Evolutionary conservation across 2,113 vertebrate species (phyloP), one percentile per base, ranked within the genome.

Genomic region (Lophochroa leadbeateri): DNA sequence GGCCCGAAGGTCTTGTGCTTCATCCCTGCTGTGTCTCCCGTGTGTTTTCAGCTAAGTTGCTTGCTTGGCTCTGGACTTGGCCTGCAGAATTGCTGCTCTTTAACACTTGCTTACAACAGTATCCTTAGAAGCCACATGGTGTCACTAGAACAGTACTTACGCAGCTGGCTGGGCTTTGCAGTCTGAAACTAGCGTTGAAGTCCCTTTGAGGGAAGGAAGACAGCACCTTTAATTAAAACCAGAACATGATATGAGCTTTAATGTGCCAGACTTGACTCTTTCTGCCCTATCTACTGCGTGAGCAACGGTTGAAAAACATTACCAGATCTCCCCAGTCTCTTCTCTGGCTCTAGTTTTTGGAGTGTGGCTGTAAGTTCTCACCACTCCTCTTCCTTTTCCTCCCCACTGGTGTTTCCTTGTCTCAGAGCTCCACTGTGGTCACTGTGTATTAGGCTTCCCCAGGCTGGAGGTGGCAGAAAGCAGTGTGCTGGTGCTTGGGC

Each of bases 41-140:
- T 2, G 1, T 20, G 29, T 83, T 81, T 67, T 60, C 65, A n/a
- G 71, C 10, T 0, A 29, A 63, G 21, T 49, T 91, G 23, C 37
- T 58, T 29, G 60, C 47, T 55, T 75, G 58, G 27, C 33, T 71
- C 57, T 7, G 9, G 43, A 13, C 23, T 24, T 3, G 0, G 17
- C 23, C 27, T 9, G 37, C 33, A 65, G 58, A 60, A 14, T 13
- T 39, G 81, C 58, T 44, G 58, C 53, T 78, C 24, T 61, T 3
- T 6, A 63, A 27, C 20, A 19, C 61, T 82, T 63, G 50, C 49
- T 75, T 65, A 6, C 50, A 80, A 60, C 80, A 75, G 39, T 94
- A 88, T 86, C 61, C 61, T 82, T 84, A 69, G 65, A 49, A 92
- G 68, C 96, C 96, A 96, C 96, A 92, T 3, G 96, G 95, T 96